Base-by-base conservation (phyloP, 2,113 vertebrate species). In the Naja naja region DNA sequence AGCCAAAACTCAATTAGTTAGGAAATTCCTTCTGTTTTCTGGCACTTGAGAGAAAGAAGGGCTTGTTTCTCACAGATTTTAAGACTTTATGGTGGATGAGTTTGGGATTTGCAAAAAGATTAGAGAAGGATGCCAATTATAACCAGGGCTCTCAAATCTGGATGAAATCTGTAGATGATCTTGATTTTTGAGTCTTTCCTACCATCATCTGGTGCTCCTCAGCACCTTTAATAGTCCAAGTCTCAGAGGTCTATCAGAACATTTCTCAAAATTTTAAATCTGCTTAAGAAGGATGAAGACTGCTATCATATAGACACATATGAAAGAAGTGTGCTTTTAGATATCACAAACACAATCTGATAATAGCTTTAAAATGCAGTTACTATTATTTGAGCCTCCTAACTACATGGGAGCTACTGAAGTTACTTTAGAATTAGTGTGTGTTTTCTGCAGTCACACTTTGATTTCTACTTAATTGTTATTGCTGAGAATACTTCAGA, bases 1-100 rank as follows among this genome's bases (percentile, higher is more conserved):
- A 89, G 88, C 74, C 88, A 93, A 81, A 93, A 93, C 52, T 93
- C 92, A 93, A 86, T 90, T 89, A 90, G 45, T 54, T 56, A 14
- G 92, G 88, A 93, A 93, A 93, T 90, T 90, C 92, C 74, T 93
- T 90, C 92, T 86, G 92, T 60, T 39, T 81, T 81, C 92, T 93
- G 74, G 88, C 92, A 60, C 69, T 52, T n/a, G 30, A 86, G 69
- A 86, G 53, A 93, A 90, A 90, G 45, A 34, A 54, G 43, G 27
- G 74, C 54, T 55, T 93, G 88, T 93, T 93, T 93, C 54, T 89
- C 58, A 86, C 54, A 90, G 45, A 85, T 89, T 90, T 90, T 81
- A 90, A 93, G 88, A 55, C 88, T n/a, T 64, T n/a, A 93, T 69
- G 39, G 39, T 49, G 20, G 53, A 58, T 56, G 43, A 25, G 74